Evolutionary conservation across 2,797 vertebrate genomes (phyloP).

Genomic region (Phataginus tricuspis): DNA sequence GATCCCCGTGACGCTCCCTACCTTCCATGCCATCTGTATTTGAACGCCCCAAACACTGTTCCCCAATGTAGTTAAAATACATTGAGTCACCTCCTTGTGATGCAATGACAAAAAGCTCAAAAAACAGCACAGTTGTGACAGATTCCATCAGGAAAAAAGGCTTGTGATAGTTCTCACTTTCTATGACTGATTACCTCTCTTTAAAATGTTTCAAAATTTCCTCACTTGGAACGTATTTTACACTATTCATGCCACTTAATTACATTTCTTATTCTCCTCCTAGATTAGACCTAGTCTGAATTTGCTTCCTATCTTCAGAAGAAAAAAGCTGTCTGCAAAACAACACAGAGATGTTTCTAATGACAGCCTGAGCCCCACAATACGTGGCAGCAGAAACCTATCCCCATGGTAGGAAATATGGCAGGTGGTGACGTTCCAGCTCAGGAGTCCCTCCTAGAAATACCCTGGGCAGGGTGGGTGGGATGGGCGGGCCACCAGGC

Average conservation of each 20-base stretch:
- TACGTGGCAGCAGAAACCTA: background rate
- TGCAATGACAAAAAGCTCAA: background rate
- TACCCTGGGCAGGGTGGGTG: background rate
- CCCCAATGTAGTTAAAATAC: background rate
- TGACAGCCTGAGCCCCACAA: background rate
- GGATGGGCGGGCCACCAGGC: background rate
- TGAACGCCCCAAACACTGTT: background rate
- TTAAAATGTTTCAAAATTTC: background rate
- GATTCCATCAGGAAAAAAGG: background rate
- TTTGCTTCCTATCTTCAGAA: conserved; percentile 45
- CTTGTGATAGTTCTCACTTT: background rate
- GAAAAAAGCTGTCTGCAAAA: background rate
- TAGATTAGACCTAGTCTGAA: conserved; percentile 27
- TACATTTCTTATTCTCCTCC: background rate
- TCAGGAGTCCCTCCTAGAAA: background rate
- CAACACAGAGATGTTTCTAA: background rate
- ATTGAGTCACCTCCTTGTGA: background rate
- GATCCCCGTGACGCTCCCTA: background rate
- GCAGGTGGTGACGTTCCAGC: background rate
- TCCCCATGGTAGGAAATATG: background rate
- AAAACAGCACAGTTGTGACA: background rate
- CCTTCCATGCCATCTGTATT: background rate
- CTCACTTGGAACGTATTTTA: conserved; percentile 31
- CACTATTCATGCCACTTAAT: background rate
- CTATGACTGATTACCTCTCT: background rate